phyloP scores from a whole-genome alignment of 1,140 invertebrate species.

The Helicorthomorpha holstii region DNA sequence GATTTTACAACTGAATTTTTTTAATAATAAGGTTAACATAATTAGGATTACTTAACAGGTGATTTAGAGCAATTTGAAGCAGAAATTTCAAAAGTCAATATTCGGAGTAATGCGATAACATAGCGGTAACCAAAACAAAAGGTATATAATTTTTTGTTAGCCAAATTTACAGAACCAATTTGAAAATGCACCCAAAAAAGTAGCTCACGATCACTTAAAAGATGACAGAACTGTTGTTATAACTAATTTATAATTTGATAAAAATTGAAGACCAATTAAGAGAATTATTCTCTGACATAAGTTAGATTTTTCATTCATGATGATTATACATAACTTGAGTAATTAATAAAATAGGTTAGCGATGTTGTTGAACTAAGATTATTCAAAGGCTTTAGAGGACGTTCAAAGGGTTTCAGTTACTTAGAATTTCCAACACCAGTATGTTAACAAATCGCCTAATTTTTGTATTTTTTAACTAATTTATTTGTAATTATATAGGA shows the following conservation, averaged over 20 bases:
- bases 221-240: slow-evolving; percentile 55
- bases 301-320: not conserved
- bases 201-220: too few species aligned
- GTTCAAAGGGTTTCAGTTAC: slow-evolving; percentile 53
- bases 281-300: slow-evolving; percentile 27
- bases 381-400: slow-evolving; percentile 42
- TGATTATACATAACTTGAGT: not conserved
- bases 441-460: not conserved
- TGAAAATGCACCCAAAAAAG: too few species aligned
- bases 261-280: slow-evolving; percentile 39
- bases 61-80: slow-evolving; percentile 34
- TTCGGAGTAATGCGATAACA: slow-evolving; percentile 16
- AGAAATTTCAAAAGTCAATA: slow-evolving; percentile 21
- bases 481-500: slow-evolving; percentile 29
- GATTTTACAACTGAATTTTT: not conserved
- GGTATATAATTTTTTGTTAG: too few species aligned
- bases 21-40: too few species aligned
- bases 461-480: not conserved
- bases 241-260: slow-evolving; percentile 60
- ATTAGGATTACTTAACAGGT: slow-evolving; percentile 13
- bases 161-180: too few species aligned
- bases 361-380: slow-evolving; percentile 39
- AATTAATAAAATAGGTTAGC: slow-evolving; percentile 27
- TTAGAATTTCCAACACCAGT: slow-evolving; percentile 31
- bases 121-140: slow-evolving; percentile 23